Evolutionary conservation across 1,140 invertebrate species (phyloP), one percentile per base, ranked within the genome.

Genomic region (Drosophila novamexicana): DNA sequence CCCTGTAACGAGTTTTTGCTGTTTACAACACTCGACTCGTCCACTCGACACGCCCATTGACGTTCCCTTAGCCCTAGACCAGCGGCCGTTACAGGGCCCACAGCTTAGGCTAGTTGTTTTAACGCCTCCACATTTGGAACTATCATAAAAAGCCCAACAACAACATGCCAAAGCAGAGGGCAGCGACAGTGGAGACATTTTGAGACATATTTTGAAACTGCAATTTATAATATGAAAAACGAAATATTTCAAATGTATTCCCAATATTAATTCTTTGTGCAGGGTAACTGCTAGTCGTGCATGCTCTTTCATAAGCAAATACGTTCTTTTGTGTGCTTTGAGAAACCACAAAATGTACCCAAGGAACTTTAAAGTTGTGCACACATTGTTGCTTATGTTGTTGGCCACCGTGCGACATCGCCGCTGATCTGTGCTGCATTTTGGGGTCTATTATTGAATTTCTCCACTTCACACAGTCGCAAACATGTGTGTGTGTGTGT

Each of bases 101-200:
- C 34, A 63, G 39, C 58, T 52, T 36, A 37, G 37, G 49, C 40
- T 40, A 62, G 69, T 72, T 64, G 57, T 45, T 56, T 54, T 45
- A 62, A 75, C 81, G 86, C 82, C 81, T 85, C 81, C 79, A 71
- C 81, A 85, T 82, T 68, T 71, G 45, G 52, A 58, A 68, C 72
- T 63, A 37, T 34, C 69, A 62, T 72, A 72, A 8, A 36, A 47
- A 37, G n/a, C 39, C 39, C 39, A 37, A 49, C 14, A 65, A 53
- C 53, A 62, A 45, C 40, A 66, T 44, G 29, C 44, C 29, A 50
- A 66, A 12, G 34, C 14, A 57, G 16, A 18, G 34, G 34, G 52
- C 14, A 5, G 8, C 34, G n/a, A 42, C 14, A n/a, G n/a, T n/a
- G 10, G 40, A 22, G 22, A 22, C 22, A 22, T n/a, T 42, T 14